Conservation (phyloP, 1,140 invertebrate species). For the Chlorops oryzae region DNA sequence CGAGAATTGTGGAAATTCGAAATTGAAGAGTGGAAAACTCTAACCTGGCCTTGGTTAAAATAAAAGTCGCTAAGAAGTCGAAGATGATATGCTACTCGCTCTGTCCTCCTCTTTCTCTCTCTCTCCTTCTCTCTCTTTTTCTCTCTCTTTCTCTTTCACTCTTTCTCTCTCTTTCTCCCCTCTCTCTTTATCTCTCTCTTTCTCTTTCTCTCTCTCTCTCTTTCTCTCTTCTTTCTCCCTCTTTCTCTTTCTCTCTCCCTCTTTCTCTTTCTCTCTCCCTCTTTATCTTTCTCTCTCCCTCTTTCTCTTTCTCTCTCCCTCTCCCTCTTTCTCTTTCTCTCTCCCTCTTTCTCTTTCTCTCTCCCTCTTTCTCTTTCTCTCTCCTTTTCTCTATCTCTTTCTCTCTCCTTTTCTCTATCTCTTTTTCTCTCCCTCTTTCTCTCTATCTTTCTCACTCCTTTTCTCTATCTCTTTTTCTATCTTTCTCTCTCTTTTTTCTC, state of each 20-base stretch:
- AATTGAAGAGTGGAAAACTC: no score
- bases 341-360: no score
- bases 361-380: background rate
- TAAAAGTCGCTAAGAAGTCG: no score
- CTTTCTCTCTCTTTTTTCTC: background rate
- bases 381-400: background rate
- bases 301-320: background rate
- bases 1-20: no score
- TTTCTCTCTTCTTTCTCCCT: background rate
- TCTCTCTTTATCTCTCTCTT: background rate
- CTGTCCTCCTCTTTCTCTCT: background rate
- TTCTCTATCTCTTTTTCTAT: background rate
- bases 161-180: background rate
- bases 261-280: background rate
- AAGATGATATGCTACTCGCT: background rate
- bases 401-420: background rate
- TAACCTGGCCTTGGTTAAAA: no score
- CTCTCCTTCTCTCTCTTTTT: background rate
- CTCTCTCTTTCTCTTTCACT: background rate
- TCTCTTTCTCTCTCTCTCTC: background rate
- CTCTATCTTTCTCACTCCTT: background rate
- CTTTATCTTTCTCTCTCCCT: background rate
- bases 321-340: background rate
- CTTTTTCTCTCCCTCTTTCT: background rate
- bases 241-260: background rate